These are phyloP conservation scores for Tinea pellionella DNA, from an alignment of 2,888 invertebrate genomes.

Conservation along the genomic window DNA sequence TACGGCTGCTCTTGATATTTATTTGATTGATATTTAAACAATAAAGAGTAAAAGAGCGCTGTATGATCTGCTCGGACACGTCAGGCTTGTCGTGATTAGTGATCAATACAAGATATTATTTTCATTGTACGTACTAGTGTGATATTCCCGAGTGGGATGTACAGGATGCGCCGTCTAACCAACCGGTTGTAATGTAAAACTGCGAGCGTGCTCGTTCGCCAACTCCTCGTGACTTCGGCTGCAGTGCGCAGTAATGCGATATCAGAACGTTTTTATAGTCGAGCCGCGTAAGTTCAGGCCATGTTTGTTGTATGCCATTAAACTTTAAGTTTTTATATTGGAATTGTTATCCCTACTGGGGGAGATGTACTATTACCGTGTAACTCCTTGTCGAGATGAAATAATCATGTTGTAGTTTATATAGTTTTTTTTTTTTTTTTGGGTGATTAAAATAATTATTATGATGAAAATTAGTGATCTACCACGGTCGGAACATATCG, in stretches of 20 bases:
- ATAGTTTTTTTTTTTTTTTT: too few species aligned
- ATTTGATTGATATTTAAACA: not conserved
- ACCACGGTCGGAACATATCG: too few species aligned
- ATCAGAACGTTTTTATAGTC: conserved; percentile 18
- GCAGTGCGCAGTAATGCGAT: conserved; percentile 31
- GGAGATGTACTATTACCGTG: not conserved
- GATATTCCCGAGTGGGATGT: not conserved
- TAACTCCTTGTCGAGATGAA: too few species aligned
- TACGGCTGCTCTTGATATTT: too few species aligned
- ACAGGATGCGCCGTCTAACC: not conserved
- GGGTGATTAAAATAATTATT: too few species aligned
- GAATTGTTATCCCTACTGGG: not conserved
- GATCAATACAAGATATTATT: not conserved
- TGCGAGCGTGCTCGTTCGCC: not conserved
- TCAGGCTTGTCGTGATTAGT: not conserved
- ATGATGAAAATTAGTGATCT: too few species aligned
- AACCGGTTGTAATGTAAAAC: conserved; percentile 11
- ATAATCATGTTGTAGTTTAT: too few species aligned
- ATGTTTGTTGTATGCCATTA: not conserved
- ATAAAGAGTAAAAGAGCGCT: not conserved
- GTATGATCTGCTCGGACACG: not conserved
- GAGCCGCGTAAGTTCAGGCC: not conserved
- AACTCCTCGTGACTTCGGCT: conserved; percentile 18
- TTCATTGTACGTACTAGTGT: not conserved
- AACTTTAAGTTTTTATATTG: not conserved